These are phyloP conservation scores for Thaleichthys pacificus DNA, from an alignment of 2,797 vertebrate species.

Conservation along the genomic window DNA sequence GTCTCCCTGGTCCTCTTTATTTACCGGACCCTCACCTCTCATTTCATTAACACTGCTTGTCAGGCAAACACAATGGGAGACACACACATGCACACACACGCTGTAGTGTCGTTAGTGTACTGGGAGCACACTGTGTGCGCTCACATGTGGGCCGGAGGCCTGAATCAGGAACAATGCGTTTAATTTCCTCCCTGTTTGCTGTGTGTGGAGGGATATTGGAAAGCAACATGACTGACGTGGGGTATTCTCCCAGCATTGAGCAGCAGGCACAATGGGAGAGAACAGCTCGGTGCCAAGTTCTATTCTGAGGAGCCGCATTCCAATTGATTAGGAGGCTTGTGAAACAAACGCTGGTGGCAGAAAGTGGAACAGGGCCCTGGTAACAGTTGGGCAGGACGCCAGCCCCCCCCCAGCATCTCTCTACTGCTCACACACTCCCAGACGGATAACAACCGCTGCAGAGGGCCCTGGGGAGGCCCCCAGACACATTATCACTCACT, in stretches of 20 bases:
- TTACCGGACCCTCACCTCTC: constrained; percentile 58
- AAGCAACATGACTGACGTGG: constrained; percentile 67
- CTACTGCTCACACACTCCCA: not conserved
- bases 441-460: not conserved
- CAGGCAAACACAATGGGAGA: constrained; percentile 65
- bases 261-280: constrained; percentile 68
- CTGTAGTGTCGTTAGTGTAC: constrained; percentile 44
- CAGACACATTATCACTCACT: no score
- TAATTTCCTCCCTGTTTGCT: constrained; percentile 64
- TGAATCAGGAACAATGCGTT: constrained; percentile 58
- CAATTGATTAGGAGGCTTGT: constrained; percentile 78
- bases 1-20: constrained; percentile 59
- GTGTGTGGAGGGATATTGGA: constrained; percentile 55
- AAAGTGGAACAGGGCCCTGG: constrained; percentile 57
- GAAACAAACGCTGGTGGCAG: constrained; percentile 76
- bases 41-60: constrained; percentile 75
- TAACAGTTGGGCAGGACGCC: constrained; percentile 71
- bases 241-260: constrained; percentile 69
- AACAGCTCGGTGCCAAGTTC: constrained; percentile 69
- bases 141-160: constrained; percentile 43
- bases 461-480: no score
- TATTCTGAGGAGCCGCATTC: constrained; percentile 73
- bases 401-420: constrained; percentile 38
- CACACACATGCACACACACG: constrained; percentile 28
- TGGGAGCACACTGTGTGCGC: constrained; percentile 43